Evolutionary conservation across 2,113 vertebrate genomes (phyloP), one percentile per base, ranked within the genome.

Genomic region (Hipposideros armiger): DNA sequence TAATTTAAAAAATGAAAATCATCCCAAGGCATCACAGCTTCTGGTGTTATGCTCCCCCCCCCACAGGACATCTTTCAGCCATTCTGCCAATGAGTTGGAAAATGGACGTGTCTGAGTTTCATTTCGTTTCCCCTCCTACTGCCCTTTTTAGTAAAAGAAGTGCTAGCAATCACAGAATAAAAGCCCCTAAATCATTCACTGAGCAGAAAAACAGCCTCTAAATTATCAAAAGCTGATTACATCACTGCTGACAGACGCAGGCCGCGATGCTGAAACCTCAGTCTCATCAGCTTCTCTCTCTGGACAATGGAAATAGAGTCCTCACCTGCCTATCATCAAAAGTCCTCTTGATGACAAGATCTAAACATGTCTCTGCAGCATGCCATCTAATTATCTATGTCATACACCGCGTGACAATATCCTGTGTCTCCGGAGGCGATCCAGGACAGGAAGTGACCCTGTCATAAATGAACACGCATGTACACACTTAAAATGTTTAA

Each of bases 221-320:
- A 73, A 84, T 86, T 64, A 89, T 80, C 95, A 47, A 85, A 92
- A 83, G 88, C 73, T 80, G 82, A 92, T 91, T 67, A n/a, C 66
- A 67, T 84, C 69, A 0, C 7, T 30, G 86, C 77, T 88, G 77
- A 88, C 90, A 62, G 91, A 95, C 17, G 66, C 28, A 8, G 58
- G 69, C 73, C n/a, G 14, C 0, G 32, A 56, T 1, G 78, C 92
- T 14, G 2, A 74, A 54, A 72, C 67, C 62, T 30, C 30, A 5
- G 56, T 85, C 91, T 89, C 50, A 14, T 88, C 93, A 78, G 78
- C 64, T 72, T 77, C 84, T 83, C 52, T 69, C 77, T 54, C 77
- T 50, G 95, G 69, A 89, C 67, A 32, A 40, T 16, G 85, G 85
- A 60, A 89, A 93, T 52, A 52, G 56, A 93, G 82, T 50, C 56